Percentiles rank a stretch among this genome's conserved stretches.
These are phyloP conservation scores for Circaetus cinerascens DNA, from an alignment of 2,113 vertebrate species.

Conservation along the genomic window DNA sequence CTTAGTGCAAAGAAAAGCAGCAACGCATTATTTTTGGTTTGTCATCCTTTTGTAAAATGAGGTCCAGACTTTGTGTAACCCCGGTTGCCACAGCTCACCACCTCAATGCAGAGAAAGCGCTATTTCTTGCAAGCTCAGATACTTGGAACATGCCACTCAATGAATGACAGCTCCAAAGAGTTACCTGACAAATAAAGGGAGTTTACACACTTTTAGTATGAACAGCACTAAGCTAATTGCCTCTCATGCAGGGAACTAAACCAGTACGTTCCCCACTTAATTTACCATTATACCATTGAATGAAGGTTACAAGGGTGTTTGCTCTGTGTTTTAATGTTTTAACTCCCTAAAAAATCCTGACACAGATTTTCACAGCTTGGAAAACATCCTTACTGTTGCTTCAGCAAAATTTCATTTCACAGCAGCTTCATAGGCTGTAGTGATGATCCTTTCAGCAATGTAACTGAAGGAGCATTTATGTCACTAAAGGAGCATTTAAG, in stretches of 20 bases:
- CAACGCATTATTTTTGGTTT: not conserved
- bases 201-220: not conserved
- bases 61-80: not conserved
- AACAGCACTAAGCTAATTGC: not conserved
- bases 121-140: not conserved
- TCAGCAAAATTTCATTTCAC: not conserved
- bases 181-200: not conserved
- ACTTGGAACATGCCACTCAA: not conserved
- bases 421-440: not conserved
- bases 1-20: not conserved
- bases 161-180: not conserved
- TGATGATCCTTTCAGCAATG: not conserved
- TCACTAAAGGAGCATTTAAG: not conserved
- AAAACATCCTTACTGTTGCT: not conserved
- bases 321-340: not conserved
- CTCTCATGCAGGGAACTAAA: not conserved
- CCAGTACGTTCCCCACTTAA: not conserved
- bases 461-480: not conserved
- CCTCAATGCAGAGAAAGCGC: not conserved
- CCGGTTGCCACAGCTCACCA: not conserved
- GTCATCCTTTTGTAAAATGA: not conserved
- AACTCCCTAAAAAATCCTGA: not conserved
- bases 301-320: not conserved
- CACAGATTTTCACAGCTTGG: not conserved
- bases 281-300: not conserved